phyloP scores from a whole-genome alignment of 1,140 invertebrate genomes.

The Teleopsis dalmanni region DNA sequence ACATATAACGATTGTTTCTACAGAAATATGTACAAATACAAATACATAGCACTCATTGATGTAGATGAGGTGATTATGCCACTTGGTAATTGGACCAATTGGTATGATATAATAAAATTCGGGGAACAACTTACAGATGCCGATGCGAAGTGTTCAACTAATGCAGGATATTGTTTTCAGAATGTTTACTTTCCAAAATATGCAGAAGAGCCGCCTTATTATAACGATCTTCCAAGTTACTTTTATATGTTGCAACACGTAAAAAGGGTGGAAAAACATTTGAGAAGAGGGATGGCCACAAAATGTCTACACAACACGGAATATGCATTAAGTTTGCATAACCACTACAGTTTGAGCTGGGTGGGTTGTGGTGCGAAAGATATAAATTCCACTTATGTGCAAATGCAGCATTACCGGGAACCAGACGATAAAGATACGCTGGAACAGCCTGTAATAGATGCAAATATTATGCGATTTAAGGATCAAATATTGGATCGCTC shows the following conservation, averaged over 20 bases:
- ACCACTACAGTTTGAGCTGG: not conserved
- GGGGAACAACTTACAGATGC: not conserved
- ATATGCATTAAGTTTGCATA: not conserved
- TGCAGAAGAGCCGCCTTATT: not conserved
- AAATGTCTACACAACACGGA: not conserved
- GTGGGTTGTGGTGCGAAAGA: no score
- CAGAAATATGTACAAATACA: constrained; percentile 66
- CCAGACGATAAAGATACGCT: no score
- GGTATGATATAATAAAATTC: constrained; percentile 27
- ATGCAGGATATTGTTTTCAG: not conserved
- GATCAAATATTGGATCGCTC: no score
- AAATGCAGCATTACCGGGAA: no score
- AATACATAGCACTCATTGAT: constrained; percentile 67
- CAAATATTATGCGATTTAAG: no score
- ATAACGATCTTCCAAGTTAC: not conserved
- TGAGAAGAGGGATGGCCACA: not conserved
- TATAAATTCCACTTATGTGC: no score
- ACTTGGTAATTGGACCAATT: constrained; percentile 43
- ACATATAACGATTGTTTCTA: constrained; percentile 80
- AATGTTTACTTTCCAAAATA: not conserved
- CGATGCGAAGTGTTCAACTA: not conserved
- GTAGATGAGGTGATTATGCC: constrained; percentile 72
- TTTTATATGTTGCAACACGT: not conserved
- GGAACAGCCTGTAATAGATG: no score
- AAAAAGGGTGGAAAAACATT: not conserved